phyloP scores from a whole-genome alignment of 2,888 invertebrate species.

The Orchestes rusci region DNA sequence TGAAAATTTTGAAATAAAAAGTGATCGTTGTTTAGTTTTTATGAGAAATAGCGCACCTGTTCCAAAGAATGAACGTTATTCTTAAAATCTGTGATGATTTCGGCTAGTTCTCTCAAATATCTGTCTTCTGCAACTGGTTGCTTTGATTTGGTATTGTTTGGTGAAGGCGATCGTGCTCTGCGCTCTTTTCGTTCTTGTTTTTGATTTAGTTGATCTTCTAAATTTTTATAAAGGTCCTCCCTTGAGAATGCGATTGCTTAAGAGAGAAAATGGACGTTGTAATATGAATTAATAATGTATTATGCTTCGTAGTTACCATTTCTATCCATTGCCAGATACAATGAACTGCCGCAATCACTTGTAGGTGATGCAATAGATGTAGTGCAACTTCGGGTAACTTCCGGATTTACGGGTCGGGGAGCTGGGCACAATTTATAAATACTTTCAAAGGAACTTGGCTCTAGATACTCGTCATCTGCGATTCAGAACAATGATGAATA shows the following conservation, averaged over 20 bases:
- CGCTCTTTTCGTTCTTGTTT: constrained; percentile 5
- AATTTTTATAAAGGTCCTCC: constrained; percentile 12
- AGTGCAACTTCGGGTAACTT: constrained; percentile 12
- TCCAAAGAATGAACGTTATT: constrained; percentile 80
- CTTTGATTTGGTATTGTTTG: constrained; percentile 17
- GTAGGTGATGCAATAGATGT: constrained; percentile 19
- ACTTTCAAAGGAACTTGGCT: constrained; percentile 36
- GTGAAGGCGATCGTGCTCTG: constrained; percentile 4
- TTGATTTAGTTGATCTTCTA: constrained; percentile 3
- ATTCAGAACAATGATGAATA: constrained; percentile 25
- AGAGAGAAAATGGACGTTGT: too few species aligned
- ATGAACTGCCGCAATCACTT: constrained; percentile 29
- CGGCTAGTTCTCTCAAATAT: constrained; percentile 72
- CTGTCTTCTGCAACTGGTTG: constrained; percentile 42
- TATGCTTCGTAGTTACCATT: constrained; percentile 35
- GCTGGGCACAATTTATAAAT: constrained; percentile 41
- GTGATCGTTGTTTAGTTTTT: neutral
- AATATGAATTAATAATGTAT: too few species aligned
- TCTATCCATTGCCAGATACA: constrained; percentile 34
- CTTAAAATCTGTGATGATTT: constrained; percentile 84
- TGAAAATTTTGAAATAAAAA: neutral
- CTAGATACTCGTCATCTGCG: constrained; percentile 36
- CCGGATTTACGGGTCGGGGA: constrained; percentile 36
- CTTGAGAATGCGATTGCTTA: constrained; percentile 14
- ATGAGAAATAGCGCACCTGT: constrained; percentile 44